phyloP scores from a whole-genome alignment of 2,797 vertebrate species.

The Mallotus villosus region DNA sequence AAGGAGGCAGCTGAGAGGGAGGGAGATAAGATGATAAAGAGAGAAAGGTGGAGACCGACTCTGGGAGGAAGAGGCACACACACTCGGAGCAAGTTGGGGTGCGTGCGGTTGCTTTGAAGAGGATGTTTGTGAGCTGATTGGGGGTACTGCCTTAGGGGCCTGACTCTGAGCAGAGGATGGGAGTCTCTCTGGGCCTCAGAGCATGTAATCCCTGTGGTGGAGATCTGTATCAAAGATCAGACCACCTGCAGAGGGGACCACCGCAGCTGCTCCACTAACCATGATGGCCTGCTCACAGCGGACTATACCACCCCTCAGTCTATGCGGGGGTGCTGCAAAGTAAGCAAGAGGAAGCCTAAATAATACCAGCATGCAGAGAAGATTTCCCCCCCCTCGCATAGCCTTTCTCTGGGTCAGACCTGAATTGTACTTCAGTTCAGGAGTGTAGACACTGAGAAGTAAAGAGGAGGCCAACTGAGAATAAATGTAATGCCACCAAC shows the following conservation, averaged over 20 bases:
- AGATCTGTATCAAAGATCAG: constrained; percentile 63
- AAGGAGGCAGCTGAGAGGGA: constrained; percentile 14
- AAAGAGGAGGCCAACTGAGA: constrained; percentile 45
- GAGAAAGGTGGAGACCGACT: neutral
- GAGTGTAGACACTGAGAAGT: constrained; percentile 11
- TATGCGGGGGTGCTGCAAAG: constrained; percentile 32
- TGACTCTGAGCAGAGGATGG: constrained; percentile 35
- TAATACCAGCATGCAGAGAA: no score
- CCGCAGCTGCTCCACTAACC: constrained; percentile 47
- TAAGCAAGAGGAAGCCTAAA: no score
- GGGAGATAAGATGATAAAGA: neutral
- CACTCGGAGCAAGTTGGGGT: constrained; percentile 6
- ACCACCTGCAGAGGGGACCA: constrained; percentile 57
- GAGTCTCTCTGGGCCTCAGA: constrained; percentile 33
- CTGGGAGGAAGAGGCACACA: neutral
- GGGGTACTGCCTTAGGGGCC: constrained; percentile 51
- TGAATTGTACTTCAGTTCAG: constrained; percentile 45
- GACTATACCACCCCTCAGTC: neutral
- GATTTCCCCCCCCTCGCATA: no score
- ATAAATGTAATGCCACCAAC: constrained; percentile 36
- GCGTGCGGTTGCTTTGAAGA: constrained; percentile 31
- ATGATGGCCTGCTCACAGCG: constrained; percentile 9
- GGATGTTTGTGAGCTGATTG: constrained; percentile 48
- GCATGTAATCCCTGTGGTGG: constrained; percentile 51
- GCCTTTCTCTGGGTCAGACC: no score